phyloP scores from a whole-genome alignment of 35 echinoderm and acorn worm genomes.

The Amphiura filiformis region DNA sequence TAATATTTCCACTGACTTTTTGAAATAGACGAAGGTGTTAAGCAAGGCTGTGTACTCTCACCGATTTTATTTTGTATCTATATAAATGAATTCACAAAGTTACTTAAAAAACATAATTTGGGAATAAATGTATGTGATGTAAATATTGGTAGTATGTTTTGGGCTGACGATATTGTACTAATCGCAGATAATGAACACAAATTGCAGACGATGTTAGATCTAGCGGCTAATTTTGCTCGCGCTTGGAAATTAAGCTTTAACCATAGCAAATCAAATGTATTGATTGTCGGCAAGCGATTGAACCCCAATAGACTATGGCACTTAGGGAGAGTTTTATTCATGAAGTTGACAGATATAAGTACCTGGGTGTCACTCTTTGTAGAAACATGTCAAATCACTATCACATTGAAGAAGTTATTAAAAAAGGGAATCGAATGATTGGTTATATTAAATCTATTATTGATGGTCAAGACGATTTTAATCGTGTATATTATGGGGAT shows the following conservation, averaged over 20 bases:
- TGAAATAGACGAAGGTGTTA: not conserved
- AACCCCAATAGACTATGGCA: not conserved
- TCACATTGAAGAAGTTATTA: not conserved
- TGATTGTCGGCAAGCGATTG: not conserved
- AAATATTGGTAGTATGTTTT: not conserved
- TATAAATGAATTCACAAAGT: not conserved
- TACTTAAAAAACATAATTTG: not conserved
- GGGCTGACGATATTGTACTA: not conserved
- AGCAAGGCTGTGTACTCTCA: not conserved
- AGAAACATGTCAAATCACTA: not conserved
- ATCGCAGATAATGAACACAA: not conserved
- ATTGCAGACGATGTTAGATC: not conserved
- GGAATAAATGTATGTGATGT: not conserved
- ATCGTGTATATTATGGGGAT: not conserved
- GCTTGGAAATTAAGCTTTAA: not conserved
- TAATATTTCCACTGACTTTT: not conserved
- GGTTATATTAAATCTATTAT: not conserved
- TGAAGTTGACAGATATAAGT: not conserved
- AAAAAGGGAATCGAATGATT: not conserved
- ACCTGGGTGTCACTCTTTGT: not conserved
- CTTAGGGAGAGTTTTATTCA: not conserved
- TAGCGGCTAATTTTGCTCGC: not conserved
- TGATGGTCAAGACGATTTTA: not conserved
- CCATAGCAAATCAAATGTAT: not conserved
- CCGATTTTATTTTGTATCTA: conserved; percentile 5